Evolutionary conservation across 2,797 vertebrate genomes (phyloP), one percentile per base, ranked within the genome.

Genomic region (Decapterus maruadsi): DNA sequence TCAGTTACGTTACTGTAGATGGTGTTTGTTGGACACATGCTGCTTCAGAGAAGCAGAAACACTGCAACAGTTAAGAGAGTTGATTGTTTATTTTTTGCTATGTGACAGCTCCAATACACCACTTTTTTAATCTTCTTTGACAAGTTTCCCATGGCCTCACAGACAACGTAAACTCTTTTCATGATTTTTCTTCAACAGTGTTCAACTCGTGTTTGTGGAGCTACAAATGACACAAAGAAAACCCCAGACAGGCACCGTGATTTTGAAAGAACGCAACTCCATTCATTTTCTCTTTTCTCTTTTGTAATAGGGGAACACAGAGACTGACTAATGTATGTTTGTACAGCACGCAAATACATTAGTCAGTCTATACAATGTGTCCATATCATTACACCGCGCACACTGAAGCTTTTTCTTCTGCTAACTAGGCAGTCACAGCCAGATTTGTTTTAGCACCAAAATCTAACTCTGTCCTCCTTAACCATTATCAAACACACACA

Each of bases 261-360:
- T 55, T 82, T 67, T 73, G 2, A 75, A 77, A 36, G 59, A 80
- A 31, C 56, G n/a, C 63, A 80, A 60, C 34, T 55, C 26, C 22
- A 48, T 80, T 85, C 4, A 58, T 77, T 81, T 65, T 56, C 67
- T 65, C 69, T 69, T 61, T 75, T 76, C 58, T 58, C 31, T 45
- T 50, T 46, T 45, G 57, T 80, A 75, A 80, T 62, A 80, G 54
- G 75, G n/a, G 56, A 77, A 55, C 67, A 78, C 56, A 75, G 70
- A 87, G 77, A 58, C 83, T 89, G 85, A 86, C 79, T 89, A 83
- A 91, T 90, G 80, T 70, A 66, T 92, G 87, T 91, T 89, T 90
- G 73, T 78, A 72, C 77, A 87, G 78, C 56, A 73, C 68, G 75
- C 74, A 83, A 77, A 82, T 80, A 66, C 87, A 92, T 92, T 84